Base-by-base conservation (phyloP, 2,113 vertebrate species). In the Oenanthe melanoleuca region DNA sequence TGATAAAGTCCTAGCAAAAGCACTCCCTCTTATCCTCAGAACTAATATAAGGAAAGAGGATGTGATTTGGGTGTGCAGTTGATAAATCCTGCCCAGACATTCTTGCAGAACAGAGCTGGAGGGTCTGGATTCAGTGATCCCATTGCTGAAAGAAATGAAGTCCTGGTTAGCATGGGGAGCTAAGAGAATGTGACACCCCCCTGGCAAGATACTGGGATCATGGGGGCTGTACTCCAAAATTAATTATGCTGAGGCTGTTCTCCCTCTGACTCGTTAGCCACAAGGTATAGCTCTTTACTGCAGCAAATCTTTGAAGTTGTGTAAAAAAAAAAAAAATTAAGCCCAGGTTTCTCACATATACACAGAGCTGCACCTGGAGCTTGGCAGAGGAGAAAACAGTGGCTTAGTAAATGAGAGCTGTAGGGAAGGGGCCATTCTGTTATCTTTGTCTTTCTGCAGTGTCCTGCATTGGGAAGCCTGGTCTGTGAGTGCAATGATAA, bases 251-350 rank as follows among this genome's bases (percentile, higher is more conserved):
- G 72, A 81, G 28, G 23, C 45, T 71, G 52, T 56, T 93, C 37
- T 89, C 53, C 28, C 44, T 89, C 60, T 44, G n/a, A 56, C 71
- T 88, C 8, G 2, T 67, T 89, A 72, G 34, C 67, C 56, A 67
- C 91, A 78, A 96, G 88, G 74, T 72, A 89, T 31, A 79, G 45
- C 26, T 88, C 71, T 93, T 80, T 80, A 52, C 26, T 78, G 80
- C 89, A 88, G 44, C 31, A 92, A 79, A 90, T 56, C 24, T 83
- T 93, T 63, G 23, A n/a, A 53, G 20, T 45, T 65, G 26, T 65
- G 18, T 13, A n/a, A 16, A 69, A 40, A 42, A 49, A n/a, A n/a
- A 31, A 63, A 37, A 9, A 25, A 29, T 4, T 20, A 34, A 17
- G 18, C n/a, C 61, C 40, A 52, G 29, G 19, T 40, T 87, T 87